These are phyloP conservation scores for Chaenogobius annularis DNA, from an alignment of 2,113 vertebrate genomes.

Conservation along the genomic window DNA sequence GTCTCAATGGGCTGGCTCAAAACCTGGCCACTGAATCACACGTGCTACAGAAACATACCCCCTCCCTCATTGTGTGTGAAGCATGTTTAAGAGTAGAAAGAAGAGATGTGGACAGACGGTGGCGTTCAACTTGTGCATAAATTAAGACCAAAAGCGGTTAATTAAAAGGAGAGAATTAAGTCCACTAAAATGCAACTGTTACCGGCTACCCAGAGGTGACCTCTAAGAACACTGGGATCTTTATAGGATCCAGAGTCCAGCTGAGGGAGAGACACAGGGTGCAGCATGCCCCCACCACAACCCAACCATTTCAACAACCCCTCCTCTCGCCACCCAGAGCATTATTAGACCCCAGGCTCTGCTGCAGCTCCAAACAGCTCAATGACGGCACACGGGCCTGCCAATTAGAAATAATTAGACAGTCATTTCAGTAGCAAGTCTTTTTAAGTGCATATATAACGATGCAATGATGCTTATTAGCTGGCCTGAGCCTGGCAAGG, in stretches of 20 bases:
- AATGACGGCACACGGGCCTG: conserved; percentile 95
- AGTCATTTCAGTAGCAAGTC: conserved; percentile 97
- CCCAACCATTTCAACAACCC: conserved; percentile 24
- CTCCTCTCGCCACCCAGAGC: conserved; percentile 82
- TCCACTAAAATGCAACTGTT: conserved; percentile 46
- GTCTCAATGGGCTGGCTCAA: conserved; percentile 59
- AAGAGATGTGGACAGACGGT: conserved; percentile 59
- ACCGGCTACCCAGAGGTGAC: conserved; percentile 65
- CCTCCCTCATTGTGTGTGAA: conserved; percentile 25
- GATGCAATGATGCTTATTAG: conserved; percentile 99
- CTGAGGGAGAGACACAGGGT: conserved; percentile 42
- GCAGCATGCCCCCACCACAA: conserved; percentile 6
- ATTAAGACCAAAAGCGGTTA: conserved; percentile 64
- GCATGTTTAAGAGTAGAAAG: conserved; percentile 47
- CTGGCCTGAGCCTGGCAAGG: conserved; percentile 81
- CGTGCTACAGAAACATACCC: conserved; percentile 35
- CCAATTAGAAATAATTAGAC: conserved; percentile 99
- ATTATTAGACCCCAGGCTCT: conserved; percentile 88
- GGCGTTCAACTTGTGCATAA: conserved; percentile 63
- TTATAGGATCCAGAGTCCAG: conserved; percentile 49
- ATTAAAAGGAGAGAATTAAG: conserved; percentile 44
- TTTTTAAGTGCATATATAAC: conserved; percentile 99
- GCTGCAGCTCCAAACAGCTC: conserved; percentile 94
- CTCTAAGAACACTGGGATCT: conserved; percentile 33
- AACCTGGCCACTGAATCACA: conserved; percentile 67